These are phyloP conservation scores for Spodoptera littoralis DNA, from an alignment of 2,888 invertebrate species.

Conservation along the genomic window DNA sequence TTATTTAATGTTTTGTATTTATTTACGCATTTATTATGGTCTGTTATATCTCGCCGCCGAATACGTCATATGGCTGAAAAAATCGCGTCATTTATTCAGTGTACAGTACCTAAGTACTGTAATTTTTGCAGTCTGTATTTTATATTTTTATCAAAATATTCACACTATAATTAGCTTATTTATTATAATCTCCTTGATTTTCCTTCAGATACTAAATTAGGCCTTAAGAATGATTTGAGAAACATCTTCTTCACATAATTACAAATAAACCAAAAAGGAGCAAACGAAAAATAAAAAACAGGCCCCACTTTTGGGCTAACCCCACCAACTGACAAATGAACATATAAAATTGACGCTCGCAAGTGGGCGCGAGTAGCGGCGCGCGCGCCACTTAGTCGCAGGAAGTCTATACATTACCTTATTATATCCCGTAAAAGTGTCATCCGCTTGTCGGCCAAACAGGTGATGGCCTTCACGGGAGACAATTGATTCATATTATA, in stretches of 20 bases:
- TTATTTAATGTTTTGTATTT: neutral
- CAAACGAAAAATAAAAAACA: slow-evolving; percentile 3
- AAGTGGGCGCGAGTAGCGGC: slow-evolving; percentile 61
- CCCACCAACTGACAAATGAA: slow-evolving; percentile 35
- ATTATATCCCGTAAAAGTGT: slow-evolving; percentile 83
- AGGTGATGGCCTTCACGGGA: slow-evolving; percentile 53
- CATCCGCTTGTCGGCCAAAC: slow-evolving; percentile 67
- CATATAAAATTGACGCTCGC: slow-evolving; percentile 39
- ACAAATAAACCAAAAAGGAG: slow-evolving; percentile 8
- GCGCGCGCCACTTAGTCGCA: slow-evolving; percentile 76
- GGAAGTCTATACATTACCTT: slow-evolving; percentile 85
- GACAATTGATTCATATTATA: slow-evolving; percentile 45
- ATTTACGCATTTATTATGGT: no score
- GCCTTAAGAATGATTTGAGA: no score
- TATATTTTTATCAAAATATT: no score
- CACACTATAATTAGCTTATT: no score
- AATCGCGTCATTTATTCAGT: no score
- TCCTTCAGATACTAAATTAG: no score
- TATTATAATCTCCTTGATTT: no score
- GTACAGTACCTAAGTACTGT: no score
- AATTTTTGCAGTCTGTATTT: no score
- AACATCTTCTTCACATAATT: no score
- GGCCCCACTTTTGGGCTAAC: slow-evolving; percentile 6
- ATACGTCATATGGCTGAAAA: no score
- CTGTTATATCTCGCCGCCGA: no score